Base-by-base conservation (phyloP, 2,113 vertebrate species). In the Gallinago paraguaiae region DNA sequence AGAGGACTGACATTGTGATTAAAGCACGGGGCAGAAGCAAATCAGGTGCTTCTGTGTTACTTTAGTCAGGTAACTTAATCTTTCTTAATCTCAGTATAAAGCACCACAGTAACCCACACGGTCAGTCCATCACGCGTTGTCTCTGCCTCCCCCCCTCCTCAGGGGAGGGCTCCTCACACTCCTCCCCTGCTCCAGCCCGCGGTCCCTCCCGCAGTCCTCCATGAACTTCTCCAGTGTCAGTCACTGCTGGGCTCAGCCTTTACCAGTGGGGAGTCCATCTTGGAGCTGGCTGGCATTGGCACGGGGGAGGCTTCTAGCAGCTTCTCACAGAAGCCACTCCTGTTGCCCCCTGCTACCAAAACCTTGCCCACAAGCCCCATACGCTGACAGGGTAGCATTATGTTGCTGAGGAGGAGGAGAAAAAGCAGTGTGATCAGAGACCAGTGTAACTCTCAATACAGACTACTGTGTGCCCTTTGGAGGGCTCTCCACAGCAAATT, bases 261-360 rank as follows among this genome's bases (percentile, higher is more conserved):
- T n/a, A 33, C 31, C 48, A 35, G 56, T 1, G 0, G 17, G 1
- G 0, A 3, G 35, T 70, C 57, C 3, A 0, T 14, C 27, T 13
- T 25, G 41, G 46, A 41, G 43, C 25, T 2, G 2, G 28, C 22
- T 56, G 50, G 15, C 12, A 30, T 31, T 48, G 28, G 28, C n/a
- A 48, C 24, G 18, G 12, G 24, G n/a, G 39, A 56, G 54, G 19
- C n/a, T 56, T 30, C 48, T 33, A 43, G 30, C 18, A 61, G 24
- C 67, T 72, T 43, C 48, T 50, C 17, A 37, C 11, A 51, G 81
- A 53, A 53, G 46, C 22, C 53, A 10, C 24, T 14, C 2, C 48
- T 79, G 48, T 24, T 39, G 12, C 28, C 15, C 23, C 28, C 43
- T 1, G 6, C 60, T 67, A 27, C 35, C 30, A 59, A 74, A 65